These are phyloP conservation scores for Drosophila eugracilis DNA, from an alignment of 1,140 invertebrate species.

Conservation along the genomic window DNA sequence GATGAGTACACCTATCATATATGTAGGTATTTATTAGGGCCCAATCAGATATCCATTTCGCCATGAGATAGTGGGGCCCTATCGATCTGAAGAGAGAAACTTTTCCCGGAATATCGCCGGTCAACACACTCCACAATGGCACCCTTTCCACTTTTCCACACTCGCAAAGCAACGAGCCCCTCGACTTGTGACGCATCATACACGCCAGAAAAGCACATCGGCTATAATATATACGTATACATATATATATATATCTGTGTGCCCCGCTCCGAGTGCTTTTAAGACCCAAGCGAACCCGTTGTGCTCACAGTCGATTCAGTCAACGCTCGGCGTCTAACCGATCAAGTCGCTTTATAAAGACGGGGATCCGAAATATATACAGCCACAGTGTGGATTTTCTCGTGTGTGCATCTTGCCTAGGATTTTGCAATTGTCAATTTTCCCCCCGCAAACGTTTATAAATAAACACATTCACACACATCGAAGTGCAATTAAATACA, in stretches of 20 bases:
- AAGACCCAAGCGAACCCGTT: constrained; percentile 68
- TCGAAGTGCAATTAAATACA: constrained; percentile 36
- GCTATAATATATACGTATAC: not conserved
- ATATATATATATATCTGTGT: constrained; percentile 13
- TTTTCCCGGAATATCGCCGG: constrained; percentile 13
- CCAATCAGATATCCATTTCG: constrained; percentile 36
- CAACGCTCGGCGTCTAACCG: constrained; percentile 65
- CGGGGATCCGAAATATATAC: constrained; percentile 10
- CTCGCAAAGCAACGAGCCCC: constrained; percentile 39
- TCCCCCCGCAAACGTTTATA: constrained; percentile 14
- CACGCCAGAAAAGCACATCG: constrained; percentile 7
- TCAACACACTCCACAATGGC: constrained; percentile 36
- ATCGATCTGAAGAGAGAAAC: constrained; percentile 29
- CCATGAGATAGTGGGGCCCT: constrained; percentile 18
- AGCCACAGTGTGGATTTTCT: not conserved
- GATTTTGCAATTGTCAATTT: constrained; percentile 31
- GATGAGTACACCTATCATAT: constrained; percentile 7
- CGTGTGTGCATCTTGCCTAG: constrained; percentile 33
- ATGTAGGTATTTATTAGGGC: constrained; percentile 14
- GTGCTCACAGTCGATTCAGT: constrained; percentile 62
- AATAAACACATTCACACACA: constrained; percentile 21
- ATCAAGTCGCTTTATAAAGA: constrained; percentile 62
- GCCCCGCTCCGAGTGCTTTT: constrained; percentile 31
- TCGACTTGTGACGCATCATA: constrained; percentile 48
- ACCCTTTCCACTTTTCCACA: constrained; percentile 20